Base-by-base conservation (phyloP, 2,797 vertebrate species). In the Cyclura pinguis region DNA sequence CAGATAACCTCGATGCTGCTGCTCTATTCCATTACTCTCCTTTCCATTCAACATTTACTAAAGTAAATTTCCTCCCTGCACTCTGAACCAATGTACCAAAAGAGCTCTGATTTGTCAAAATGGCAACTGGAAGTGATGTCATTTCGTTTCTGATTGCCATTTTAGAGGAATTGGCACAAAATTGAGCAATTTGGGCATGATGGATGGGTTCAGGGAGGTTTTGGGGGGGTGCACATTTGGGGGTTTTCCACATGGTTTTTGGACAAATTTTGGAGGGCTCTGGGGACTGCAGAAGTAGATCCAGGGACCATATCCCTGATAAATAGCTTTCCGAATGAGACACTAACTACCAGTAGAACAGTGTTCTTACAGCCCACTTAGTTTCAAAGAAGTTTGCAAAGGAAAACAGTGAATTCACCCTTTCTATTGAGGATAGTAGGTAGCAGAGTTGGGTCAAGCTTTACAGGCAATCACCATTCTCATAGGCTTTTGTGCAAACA, bases 381-480 rank as follows among this genome's bases (percentile, higher is more conserved):
- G 8, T 27, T 55, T 4, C 7, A 73, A 76, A 20, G 22, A 62
- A 18, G 22, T 13, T 64, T 18, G 84, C 3, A 76, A 38, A 84
- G 50, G 62, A 16, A 20, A 18, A 88, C 27, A 74, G 76, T 84
- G 35, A 4, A 50, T 14, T 64, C 64, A 29, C 52, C 52, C 38
- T 42, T 18, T 1, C 24, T 87, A 59, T 85, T 47, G 89, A 92
- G 86, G 86, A 93, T 92, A 92, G 4, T 47, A 94, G 94, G 93
- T 59, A 93, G 4, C 77, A 0, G 77, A 93, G 88, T 50, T 77
- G 89, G 92, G 88, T 78, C 38, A 84, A 27, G 92, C 77, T 92
- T 95, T 96, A 94, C 92, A 92, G 94, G 96, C 95, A 91, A 92
- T 95, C 95, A 94, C 94, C 94, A 97, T 97, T 97, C 97, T 97